These are phyloP conservation scores for Epinephelus lanceolatus DNA, from an alignment of 2,113 vertebrate genomes.

Conservation along the genomic window DNA sequence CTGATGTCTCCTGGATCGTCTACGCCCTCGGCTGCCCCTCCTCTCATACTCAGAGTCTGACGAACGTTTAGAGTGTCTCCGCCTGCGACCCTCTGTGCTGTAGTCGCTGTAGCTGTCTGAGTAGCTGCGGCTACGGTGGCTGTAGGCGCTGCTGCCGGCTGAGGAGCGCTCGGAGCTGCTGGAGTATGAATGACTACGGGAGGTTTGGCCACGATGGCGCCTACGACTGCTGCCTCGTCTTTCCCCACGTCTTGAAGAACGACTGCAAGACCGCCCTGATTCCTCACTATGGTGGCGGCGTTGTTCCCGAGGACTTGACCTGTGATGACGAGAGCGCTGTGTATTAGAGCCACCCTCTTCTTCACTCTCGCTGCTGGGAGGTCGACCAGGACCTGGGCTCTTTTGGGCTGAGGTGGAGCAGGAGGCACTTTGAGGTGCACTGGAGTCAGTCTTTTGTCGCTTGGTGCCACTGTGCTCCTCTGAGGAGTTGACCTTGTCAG, in stretches of 20 bases:
- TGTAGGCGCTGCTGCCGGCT: conserved; percentile 90
- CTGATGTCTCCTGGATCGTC: conserved; percentile 88
- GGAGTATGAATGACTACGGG: conserved; percentile 90
- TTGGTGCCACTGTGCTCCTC: conserved; percentile 88
- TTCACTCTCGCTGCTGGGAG: conserved; percentile 93
- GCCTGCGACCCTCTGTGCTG: conserved; percentile 83
- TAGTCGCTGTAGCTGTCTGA: conserved; percentile 96
- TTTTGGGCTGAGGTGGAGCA: conserved; percentile 85
- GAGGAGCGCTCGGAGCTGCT: conserved; percentile 94
- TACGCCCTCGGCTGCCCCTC: conserved; percentile 85
- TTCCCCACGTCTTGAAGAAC: conserved; percentile 86
- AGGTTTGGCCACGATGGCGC: conserved; percentile 85
- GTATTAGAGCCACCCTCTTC: conserved; percentile 87
- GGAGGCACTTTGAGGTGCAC: conserved; percentile 75
- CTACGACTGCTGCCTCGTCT: conserved; percentile 83
- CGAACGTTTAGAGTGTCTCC: conserved; percentile 88
- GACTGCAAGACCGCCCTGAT: conserved; percentile 90
- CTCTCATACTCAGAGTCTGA: conserved; percentile 94
- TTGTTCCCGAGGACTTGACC: conserved; percentile 85
- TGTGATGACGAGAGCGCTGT: conserved; percentile 86
- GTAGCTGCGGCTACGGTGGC: conserved; percentile 91
- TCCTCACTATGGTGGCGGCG: conserved; percentile 92
- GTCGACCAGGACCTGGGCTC: conserved; percentile 71
- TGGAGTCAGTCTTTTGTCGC: conserved; percentile 78
- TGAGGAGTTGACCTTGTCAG: conserved; percentile 78